Evolutionary conservation across 2,888 invertebrate species (phyloP), one percentile per base, ranked within the genome.

Genomic region (Macroteleia sp.): DNA sequence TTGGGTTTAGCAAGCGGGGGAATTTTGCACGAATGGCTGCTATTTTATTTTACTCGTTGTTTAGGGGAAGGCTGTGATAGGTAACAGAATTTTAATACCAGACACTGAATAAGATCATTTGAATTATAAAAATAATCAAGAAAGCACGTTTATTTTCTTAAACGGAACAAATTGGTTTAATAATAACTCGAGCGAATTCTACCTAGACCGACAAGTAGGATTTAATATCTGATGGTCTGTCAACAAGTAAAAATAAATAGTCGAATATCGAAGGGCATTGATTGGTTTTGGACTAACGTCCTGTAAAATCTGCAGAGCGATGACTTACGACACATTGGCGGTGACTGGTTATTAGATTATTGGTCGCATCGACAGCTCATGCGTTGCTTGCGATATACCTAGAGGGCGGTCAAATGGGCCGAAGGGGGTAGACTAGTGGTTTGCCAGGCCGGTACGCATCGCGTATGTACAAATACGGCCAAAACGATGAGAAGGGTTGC

Each of bases 271-370:
- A 46, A 16, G 44, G 56, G 66, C 77, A 66, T 69, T 83, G 83
- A 84, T 84, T 84, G 84, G 82, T 82, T 83, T 82, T 77, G 81
- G 77, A 77, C 66, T 82, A 82, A 80, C 82, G 82, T 86, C 82
- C 79, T 80, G 87, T 86, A 89, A 88, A 88, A 88, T 87, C 87
- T 81, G 84, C 84, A 87, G 86, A 86, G 77, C 80, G 83, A 83
- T 90, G 87, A 89, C 88, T 88, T 88, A 89, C 88, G 87, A 86
- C 82, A 82, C 87, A 84, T 87, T 86, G 88, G 84, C 88, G 87
- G 89, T 89, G 89, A 89, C 88, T 89, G 88, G 90, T 91, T 91
- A 90, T 91, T 91, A 90, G 91, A 91, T 91, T 90, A 89, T 91
- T 90, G 90, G 87, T 86, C 87, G 85, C 88, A 90, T 90, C 90